phyloP scores from a whole-genome alignment of 2,888 invertebrate species.

The Ormia ochracea region DNA sequence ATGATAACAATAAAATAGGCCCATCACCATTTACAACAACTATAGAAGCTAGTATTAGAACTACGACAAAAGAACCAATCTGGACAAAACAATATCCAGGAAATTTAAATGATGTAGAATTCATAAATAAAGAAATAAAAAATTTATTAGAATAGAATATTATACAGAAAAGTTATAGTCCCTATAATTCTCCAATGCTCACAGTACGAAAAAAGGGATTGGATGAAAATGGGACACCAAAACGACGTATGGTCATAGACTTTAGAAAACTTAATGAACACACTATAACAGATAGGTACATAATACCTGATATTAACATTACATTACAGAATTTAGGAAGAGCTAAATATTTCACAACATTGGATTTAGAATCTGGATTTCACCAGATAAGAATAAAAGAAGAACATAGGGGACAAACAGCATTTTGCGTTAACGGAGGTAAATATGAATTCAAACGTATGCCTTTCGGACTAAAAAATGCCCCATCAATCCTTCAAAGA shows the following conservation, averaged over 20 bases:
- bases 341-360: too few species aligned
- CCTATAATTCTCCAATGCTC: conserved; percentile 8
- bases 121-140: conserved; percentile 16
- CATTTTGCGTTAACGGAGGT: not conserved
- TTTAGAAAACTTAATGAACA: conserved; percentile 25
- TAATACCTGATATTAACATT: not conserved
- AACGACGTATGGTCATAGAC: conserved; percentile 20
- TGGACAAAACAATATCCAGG: conserved; percentile 7
- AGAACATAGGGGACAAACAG: conserved; percentile 4
- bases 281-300: conserved; percentile 24
- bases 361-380: too few species aligned
- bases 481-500: not conserved
- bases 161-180: conserved; percentile 22
- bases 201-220: conserved; percentile 18
- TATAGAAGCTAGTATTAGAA: conserved; percentile 3
- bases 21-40: conserved; percentile 13
- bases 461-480: not conserved
- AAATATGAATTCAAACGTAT: conserved; percentile 2
- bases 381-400: too few species aligned
- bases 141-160: conserved; percentile 11
- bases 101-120: not conserved
- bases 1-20: conserved; percentile 7
- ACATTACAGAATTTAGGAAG: conserved; percentile 8
- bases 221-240: conserved; percentile 21
- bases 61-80: not conserved